These are phyloP conservation scores for Microctonus aethiopoides DNA, from an alignment of 2,888 invertebrate species.

Conservation along the genomic window DNA sequence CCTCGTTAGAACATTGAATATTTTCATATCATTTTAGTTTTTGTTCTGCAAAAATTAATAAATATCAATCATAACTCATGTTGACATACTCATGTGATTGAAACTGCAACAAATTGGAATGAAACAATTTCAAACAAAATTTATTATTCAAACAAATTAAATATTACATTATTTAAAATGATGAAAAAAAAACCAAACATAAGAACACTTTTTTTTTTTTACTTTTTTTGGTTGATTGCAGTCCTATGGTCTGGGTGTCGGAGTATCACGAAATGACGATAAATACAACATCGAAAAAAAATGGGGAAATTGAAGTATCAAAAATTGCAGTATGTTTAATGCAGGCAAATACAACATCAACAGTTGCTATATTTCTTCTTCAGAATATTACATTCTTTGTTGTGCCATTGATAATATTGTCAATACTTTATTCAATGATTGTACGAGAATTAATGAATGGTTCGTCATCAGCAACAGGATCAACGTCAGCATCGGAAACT, in stretches of 20 bases:
- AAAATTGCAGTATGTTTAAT: slow-evolving; percentile 85
- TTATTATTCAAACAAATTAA: no score
- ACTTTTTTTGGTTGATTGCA: slow-evolving; percentile 71
- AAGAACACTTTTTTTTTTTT: slow-evolving; percentile 32
- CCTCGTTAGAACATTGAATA: no score
- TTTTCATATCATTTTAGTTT: no score
- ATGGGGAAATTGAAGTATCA: slow-evolving; percentile 73
- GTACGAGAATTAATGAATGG: slow-evolving; percentile 83
- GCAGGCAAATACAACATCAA: slow-evolving; percentile 80
- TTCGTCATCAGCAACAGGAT: slow-evolving; percentile 75
- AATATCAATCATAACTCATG: no score
- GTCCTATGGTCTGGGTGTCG: slow-evolving; percentile 73
- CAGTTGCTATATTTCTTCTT: slow-evolving; percentile 82
- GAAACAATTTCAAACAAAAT: no score
- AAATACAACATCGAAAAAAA: slow-evolving; percentile 53
- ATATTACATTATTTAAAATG: neutral
- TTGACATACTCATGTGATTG: no score
- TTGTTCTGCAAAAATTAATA: no score
- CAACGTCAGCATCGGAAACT: slow-evolving; percentile 78
- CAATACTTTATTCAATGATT: slow-evolving; percentile 85
- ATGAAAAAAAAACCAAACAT: slow-evolving; percentile 9
- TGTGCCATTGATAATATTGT: slow-evolving; percentile 81
- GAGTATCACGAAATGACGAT: slow-evolving; percentile 56
- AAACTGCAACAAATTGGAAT: no score
- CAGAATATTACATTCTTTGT: slow-evolving; percentile 82